Evolutionary conservation across 1,140 invertebrate genomes (phyloP).

Genomic region (Meloidogyne hapla): DNA sequence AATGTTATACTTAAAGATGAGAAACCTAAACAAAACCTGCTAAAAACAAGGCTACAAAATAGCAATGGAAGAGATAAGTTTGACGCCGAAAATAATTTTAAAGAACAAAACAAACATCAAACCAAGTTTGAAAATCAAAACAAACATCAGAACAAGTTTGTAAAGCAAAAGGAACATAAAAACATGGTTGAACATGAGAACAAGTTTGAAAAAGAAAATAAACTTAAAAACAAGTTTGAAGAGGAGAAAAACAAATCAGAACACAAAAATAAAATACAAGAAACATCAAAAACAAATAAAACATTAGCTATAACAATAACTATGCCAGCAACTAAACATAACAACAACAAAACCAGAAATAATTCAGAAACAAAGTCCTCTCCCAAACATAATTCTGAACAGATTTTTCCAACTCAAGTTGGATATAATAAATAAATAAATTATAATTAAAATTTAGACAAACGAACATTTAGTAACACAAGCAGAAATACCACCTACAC

Average conservation of each 20-base stretch:
- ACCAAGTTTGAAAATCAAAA: background rate
- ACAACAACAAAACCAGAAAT: background rate
- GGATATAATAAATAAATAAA: background rate
- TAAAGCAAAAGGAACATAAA: no score
- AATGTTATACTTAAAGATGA: background rate
- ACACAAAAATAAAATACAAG: background rate
- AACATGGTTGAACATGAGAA: background rate
- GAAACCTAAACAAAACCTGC: background rate
- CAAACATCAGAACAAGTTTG: no score
- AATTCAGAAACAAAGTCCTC: background rate
- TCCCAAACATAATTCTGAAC: background rate
- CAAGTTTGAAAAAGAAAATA: background rate
- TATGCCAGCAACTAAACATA: background rate
- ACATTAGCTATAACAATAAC: background rate
- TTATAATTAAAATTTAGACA: background rate
- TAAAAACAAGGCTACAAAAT: background rate
- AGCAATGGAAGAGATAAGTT: no score
- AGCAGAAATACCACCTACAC: background rate
- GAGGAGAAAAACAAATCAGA: background rate
- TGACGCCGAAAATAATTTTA: background rate
- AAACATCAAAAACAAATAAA: background rate
- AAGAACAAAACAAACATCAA: background rate
- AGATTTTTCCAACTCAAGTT: slow-evolving; percentile 3
- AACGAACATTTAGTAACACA: background rate
- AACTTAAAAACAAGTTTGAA: background rate